Evolutionary conservation across 1,140 invertebrate species (phyloP).

Genomic region (Carcinoscorpius rotundicauda): DNA sequence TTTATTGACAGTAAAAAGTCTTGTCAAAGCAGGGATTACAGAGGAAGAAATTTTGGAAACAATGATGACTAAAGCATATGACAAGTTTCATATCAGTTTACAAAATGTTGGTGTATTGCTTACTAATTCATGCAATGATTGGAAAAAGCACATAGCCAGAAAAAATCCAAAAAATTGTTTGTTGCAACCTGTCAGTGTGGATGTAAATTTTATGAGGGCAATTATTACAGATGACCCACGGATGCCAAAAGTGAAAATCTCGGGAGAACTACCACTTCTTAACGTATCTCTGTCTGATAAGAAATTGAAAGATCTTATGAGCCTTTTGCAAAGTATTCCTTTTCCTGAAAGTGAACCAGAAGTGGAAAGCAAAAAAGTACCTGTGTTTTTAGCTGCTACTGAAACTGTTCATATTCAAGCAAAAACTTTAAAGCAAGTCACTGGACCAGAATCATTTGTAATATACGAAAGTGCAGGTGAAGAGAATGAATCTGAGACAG

Average conservation of each 20-base stretch:
- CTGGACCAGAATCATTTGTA: constrained; percentile 26
- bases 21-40: constrained; percentile 42
- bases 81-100: constrained; percentile 67
- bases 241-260: constrained; percentile 54
- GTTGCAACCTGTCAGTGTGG: constrained; percentile 63
- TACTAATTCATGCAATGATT: constrained; percentile 49
- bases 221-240: constrained; percentile 76
- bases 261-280: constrained; percentile 37
- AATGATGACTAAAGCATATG: constrained; percentile 68
- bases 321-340: constrained; percentile 18
- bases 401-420: too few species aligned
- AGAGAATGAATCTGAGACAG: background rate
- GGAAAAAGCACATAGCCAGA: background rate
- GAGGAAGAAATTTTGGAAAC: constrained; percentile 55
- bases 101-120: constrained; percentile 40
- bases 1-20: constrained; percentile 37
- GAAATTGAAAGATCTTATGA: constrained; percentile 36
- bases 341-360: constrained; percentile 23
- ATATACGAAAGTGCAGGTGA: constrained; percentile 20
- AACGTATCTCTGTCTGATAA: constrained; percentile 39
- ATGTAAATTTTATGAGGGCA: constrained; percentile 67
- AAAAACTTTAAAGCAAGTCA: constrained; percentile 13
- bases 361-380: too few species aligned
- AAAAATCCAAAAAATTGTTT: constrained; percentile 31
- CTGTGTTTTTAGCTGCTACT: too few species aligned